Conservation (phyloP, 2,797 vertebrate genomes). For the Poecilia gillii region DNA sequence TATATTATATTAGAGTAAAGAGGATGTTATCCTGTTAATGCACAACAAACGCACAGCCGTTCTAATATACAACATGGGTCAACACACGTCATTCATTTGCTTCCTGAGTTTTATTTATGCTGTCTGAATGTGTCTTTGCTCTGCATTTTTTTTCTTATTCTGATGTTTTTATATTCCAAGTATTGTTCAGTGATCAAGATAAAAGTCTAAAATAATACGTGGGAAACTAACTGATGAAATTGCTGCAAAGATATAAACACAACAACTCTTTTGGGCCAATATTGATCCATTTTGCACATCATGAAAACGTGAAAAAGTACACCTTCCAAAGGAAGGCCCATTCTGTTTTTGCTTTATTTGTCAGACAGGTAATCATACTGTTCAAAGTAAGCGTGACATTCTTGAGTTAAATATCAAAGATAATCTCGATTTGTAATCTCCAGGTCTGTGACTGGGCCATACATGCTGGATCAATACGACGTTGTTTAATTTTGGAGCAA, state of each 20-base stretch:
- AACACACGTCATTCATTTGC: background rate
- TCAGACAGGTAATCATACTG: too few relatives aligned
- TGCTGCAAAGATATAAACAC: background rate
- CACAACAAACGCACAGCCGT: background rate
- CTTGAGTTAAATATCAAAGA: conserved; percentile 15
- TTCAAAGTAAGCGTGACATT: background rate
- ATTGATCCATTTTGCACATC: background rate
- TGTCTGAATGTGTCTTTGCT: background rate
- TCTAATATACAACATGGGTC: background rate
- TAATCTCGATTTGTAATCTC: conserved; percentile 20
- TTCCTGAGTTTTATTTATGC: background rate
- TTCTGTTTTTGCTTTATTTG: background rate
- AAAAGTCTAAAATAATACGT: background rate
- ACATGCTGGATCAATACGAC: conserved; percentile 21
- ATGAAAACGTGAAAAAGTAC: conserved; percentile 1
- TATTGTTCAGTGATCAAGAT: background rate
- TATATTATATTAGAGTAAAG: background rate
- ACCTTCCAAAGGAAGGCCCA: background rate
- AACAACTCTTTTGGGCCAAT: background rate
- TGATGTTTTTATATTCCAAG: background rate
- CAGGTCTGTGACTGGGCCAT: background rate
- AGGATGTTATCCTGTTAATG: background rate
- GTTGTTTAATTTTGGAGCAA: conserved; percentile 16
- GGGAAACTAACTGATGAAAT: background rate
- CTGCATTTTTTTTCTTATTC: background rate